These are phyloP conservation scores for Pollachius pollachius DNA, from an alignment of 2,113 vertebrate genomes.

Conservation along the genomic window DNA sequence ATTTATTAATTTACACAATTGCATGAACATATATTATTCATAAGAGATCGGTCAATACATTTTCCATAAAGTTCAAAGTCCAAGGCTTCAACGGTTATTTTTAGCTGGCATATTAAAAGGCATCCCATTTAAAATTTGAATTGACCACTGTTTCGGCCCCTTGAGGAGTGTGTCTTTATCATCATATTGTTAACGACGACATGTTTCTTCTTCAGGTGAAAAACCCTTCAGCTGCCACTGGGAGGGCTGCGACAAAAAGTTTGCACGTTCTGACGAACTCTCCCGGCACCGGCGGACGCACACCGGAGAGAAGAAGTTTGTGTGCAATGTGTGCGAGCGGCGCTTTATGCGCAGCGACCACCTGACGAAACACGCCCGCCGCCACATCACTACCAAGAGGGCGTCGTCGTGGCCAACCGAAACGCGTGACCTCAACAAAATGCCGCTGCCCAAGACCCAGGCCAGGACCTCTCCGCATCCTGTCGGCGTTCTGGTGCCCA, in stretches of 20 bases:
- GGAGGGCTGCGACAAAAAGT: conserved; percentile 95
- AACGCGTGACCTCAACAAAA: conserved; percentile 76
- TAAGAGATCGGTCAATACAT: too few relatives aligned
- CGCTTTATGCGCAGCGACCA: conserved; percentile 99
- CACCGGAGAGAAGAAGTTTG: conserved; percentile 97
- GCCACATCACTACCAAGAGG: conserved; percentile 86
- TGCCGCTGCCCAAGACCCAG: conserved; percentile 56
- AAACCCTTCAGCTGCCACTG: conserved; percentile 96
- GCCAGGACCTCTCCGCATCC: conserved; percentile 51
- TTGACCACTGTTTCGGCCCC: too few relatives aligned
- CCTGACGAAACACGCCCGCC: conserved; percentile 91
- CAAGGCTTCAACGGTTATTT: too few relatives aligned
- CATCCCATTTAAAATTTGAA: too few relatives aligned
- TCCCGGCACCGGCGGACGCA: conserved; percentile 94
- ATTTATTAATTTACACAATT: too few relatives aligned
- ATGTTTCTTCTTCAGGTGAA: conserved; percentile 77
- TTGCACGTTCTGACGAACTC: conserved; percentile 94
- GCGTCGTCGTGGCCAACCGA: conserved; percentile 82
- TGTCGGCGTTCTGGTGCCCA: conserved; percentile 68
- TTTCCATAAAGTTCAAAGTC: too few relatives aligned
- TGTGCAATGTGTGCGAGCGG: conserved; percentile 86
- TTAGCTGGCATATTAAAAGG: too few relatives aligned
- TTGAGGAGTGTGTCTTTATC: too few relatives aligned
- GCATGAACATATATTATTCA: too few relatives aligned
- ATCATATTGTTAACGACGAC: too few relatives aligned